Evolutionary conservation across 2,888 invertebrate genomes (phyloP), one percentile per base, ranked within the genome.

Genomic region (Nephrotoma flavescens): DNA sequence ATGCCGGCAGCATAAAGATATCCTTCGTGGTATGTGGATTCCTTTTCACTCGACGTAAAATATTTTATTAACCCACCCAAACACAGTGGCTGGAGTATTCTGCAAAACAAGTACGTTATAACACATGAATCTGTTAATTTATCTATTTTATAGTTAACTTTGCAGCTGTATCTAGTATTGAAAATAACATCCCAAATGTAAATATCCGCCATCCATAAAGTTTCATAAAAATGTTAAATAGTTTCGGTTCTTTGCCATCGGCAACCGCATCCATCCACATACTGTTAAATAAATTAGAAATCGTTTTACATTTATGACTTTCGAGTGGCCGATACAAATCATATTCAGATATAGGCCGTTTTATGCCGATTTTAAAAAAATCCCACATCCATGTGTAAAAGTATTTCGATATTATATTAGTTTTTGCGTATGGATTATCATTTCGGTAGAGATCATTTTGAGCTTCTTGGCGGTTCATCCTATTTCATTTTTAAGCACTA

Each of bases 1-100:
- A 95, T 93, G 0, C 94, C 94, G 0, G 92, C 90, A 0, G 95
- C 95, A 90, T 95, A 95, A 12, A 94, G 89, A 89, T 95, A 96
- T 0, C 96, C 96, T 12, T 94, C 91, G 0, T 92, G 89, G 15
- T 92, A 89, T 0, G 92, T 90, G 7, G 94, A 91, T 0, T 92
- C 92, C 7, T 89, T 91, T 87, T 91, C 90, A 0, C 92, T 89
- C 0, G 93, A 92, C 0, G 92, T 92, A 89, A 94, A 94, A 88
- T 93, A 94, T 2, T 92, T 92, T 83, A 95, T 93, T n/a, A 95
- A 89, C 0, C 93, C 92, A 87, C 94, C 94, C 7, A 94, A 91
- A 87, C 94, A 93, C 88, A 93, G 89, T 6, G 94, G 94, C 88
- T 93, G 93, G 11, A 92, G 91, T 88, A 94, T 90, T 89, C 94